Evolutionary conservation across 2,113 vertebrate genomes (phyloP).

Genomic region (Oryzias celebensis): DNA sequence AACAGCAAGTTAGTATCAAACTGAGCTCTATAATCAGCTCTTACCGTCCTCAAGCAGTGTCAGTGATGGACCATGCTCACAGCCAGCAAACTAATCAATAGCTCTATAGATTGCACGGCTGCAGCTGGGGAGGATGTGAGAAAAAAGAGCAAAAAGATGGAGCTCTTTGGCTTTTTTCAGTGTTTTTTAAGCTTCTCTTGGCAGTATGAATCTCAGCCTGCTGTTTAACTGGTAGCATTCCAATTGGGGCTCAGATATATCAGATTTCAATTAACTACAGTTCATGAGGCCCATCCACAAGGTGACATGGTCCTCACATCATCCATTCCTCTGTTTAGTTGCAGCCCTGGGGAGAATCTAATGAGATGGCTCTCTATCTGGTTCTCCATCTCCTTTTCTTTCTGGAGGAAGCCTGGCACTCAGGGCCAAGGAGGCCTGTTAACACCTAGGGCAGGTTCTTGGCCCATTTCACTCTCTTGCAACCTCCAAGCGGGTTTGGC

Average conservation of each 20-base stretch:
- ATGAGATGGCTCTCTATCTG: conserved; percentile 75
- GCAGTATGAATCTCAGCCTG: conserved; percentile 53
- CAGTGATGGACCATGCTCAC: conserved; percentile 55
- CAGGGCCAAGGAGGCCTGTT: conserved; percentile 64
- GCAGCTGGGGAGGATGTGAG: conserved; percentile 46
- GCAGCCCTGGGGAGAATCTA: conserved; percentile 76
- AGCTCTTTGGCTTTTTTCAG: conserved; percentile 31
- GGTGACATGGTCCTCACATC: conserved; percentile 63
- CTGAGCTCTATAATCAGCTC: conserved; percentile 65
- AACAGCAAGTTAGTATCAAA: conserved; percentile 55
- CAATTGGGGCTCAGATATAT: conserved; percentile 66
- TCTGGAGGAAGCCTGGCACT: conserved; percentile 55
- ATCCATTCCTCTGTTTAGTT: conserved; percentile 62
- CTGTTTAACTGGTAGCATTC: conserved; percentile 55
- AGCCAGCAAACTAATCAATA: conserved; percentile 63
- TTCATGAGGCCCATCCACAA: conserved; percentile 63
- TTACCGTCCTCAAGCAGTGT: conserved; percentile 46
- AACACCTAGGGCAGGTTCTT: conserved; percentile 72
- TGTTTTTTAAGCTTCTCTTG: conserved; percentile 28
- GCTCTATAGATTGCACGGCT: conserved; percentile 51
- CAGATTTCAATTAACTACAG: conserved; percentile 75
- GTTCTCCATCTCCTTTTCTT: conserved; percentile 64
- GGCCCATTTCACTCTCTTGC: conserved; percentile 69
- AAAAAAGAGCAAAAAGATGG: conserved; percentile 46
- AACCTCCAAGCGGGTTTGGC: conserved; percentile 68